Conservation (phyloP, 30 jellyfish, hydroid and myxozoan genomes). For the Pseudorhiza aurosa region DNA sequence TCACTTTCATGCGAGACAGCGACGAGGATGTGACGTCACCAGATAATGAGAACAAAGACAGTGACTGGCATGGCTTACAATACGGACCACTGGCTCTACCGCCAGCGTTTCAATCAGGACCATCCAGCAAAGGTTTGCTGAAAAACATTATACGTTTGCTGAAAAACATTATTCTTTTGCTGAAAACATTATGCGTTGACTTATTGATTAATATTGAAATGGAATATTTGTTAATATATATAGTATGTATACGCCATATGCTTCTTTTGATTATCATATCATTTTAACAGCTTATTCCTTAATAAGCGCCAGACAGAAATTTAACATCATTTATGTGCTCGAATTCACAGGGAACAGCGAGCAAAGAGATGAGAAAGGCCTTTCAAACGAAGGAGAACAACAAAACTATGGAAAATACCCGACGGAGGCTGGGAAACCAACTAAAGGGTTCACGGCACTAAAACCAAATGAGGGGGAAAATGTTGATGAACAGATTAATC, state of each 20-base stretch:
- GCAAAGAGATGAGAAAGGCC: constrained; percentile 36
- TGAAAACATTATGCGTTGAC: no score
- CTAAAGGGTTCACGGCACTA: neutral
- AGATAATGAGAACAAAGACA: constrained; percentile 53
- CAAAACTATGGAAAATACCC: constrained; percentile 11
- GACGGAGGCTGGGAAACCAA: constrained; percentile 16
- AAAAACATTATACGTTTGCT: neutral
- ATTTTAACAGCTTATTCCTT: no score
- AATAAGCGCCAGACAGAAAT: no score
- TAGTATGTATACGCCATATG: no score
- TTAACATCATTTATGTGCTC: no score
- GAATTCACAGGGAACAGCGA: constrained; percentile 20
- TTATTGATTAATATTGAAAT: no score
- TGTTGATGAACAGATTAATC: constrained; percentile 15
- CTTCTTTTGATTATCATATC: no score
- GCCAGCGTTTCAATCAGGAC: constrained; percentile 52
- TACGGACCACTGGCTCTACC: constrained; percentile 78
- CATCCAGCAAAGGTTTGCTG: constrained; percentile 35
- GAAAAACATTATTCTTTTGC: neutral
- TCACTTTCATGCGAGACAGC: constrained; percentile 48
- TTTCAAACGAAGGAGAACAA: constrained; percentile 36
- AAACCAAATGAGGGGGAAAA: neutral
- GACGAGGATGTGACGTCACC: constrained; percentile 72
- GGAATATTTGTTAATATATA: no score
- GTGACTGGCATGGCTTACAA: constrained; percentile 67